Conservation (phyloP, 2,888 invertebrate species). For the Eupithecia subumbrata region DNA sequence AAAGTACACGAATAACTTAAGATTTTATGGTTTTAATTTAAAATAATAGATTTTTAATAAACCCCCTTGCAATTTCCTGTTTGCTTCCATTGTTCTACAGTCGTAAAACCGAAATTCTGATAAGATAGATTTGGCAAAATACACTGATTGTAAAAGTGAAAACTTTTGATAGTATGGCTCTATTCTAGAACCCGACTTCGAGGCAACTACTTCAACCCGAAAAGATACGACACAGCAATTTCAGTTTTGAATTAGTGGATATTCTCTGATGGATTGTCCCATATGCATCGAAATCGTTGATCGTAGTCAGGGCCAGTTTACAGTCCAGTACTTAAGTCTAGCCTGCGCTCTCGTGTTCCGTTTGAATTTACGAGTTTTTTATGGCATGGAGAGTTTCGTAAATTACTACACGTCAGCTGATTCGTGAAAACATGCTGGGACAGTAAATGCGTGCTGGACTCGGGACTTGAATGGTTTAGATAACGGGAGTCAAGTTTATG, state of each 20-base stretch:
- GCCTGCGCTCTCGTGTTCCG: conserved; percentile 3
- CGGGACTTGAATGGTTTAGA: not conserved
- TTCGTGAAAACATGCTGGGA: not conserved
- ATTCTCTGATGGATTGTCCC: not conserved
- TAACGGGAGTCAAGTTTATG: not conserved
- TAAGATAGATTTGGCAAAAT: conserved; percentile 17
- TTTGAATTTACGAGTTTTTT: conserved; percentile 5
- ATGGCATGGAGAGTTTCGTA: not conserved
- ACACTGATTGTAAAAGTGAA: conserved; percentile 12
- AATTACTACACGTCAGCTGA: conserved; percentile 8
- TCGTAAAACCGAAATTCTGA: not conserved
- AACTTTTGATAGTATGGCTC: conserved; percentile 4
- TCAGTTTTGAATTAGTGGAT: not conserved
- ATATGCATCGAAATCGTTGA: not conserved
- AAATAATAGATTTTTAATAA: not conserved
- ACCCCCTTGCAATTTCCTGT: not conserved
- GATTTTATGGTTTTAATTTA: not conserved
- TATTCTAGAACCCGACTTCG: not conserved
- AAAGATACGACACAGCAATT: not conserved
- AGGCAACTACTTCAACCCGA: not conserved
- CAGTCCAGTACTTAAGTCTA: conserved; percentile 6
- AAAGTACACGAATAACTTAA: not conserved
- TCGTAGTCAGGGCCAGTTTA: conserved; percentile 1
- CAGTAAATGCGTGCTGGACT: not conserved
- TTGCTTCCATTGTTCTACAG: not conserved